Conservation (phyloP, 2,888 invertebrate genomes). For the Carcina quercana region DNA sequence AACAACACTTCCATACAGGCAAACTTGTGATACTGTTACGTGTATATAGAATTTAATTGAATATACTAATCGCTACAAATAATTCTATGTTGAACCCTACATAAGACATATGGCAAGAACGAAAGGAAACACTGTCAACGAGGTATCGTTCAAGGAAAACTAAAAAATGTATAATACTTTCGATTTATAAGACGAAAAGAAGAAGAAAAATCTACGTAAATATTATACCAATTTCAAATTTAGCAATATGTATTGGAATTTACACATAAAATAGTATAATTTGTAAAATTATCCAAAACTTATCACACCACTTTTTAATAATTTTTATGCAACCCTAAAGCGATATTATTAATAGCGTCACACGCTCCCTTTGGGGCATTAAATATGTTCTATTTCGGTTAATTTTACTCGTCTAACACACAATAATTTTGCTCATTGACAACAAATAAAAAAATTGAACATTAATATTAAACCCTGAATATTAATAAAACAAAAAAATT, state of each 20-base stretch:
- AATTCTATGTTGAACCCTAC: conserved; percentile 66
- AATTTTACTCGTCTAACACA: conserved; percentile 70
- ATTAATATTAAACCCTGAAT: conserved; percentile 72
- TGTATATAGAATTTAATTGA: conserved; percentile 60
- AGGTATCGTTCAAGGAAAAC: conserved; percentile 40
- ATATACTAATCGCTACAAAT: conserved; percentile 64
- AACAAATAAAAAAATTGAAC: conserved; percentile 70
- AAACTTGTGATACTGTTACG: conserved; percentile 62
- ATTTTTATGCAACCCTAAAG: conserved; percentile 71
- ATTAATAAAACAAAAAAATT: conserved; percentile 68
- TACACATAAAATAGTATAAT: conserved; percentile 73
- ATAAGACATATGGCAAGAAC: conserved; percentile 71
- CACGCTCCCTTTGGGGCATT: conserved; percentile 73
- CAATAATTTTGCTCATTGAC: conserved; percentile 73
- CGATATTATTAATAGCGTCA: conserved; percentile 70
- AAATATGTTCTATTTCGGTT: conserved; percentile 68
- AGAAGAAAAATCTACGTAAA: conserved; percentile 39
- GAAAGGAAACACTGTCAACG: conserved; percentile 59
- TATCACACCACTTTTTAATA: conserved; percentile 72
- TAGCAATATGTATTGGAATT: conserved; percentile 65
- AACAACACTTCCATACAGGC: conserved; percentile 64
- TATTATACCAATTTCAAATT: conserved; percentile 55
- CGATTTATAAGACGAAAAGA: conserved; percentile 33
- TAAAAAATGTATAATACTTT: conserved; percentile 47
- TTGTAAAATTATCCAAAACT: conserved; percentile 75